Evolutionary conservation across 1,140 invertebrate genomes (phyloP).

Genomic region (Anastrepha ludens): DNA sequence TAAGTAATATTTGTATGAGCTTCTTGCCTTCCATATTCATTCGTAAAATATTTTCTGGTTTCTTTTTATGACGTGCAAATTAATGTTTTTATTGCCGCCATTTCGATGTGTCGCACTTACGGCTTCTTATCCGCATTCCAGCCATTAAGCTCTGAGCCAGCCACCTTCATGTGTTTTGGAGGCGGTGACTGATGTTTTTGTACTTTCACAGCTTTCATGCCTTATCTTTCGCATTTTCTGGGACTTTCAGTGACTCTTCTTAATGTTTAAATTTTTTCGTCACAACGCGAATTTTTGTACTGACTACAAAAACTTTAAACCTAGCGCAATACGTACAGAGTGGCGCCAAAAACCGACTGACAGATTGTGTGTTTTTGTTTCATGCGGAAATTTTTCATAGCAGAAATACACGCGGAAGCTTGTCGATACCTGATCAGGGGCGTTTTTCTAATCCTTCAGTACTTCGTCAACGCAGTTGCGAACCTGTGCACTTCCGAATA

Average conservation of each 20-base stretch:
- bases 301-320: too few species aligned
- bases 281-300: too few species aligned
- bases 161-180: background rate
- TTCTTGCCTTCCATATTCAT: conserved; percentile 8
- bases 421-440: too few species aligned
- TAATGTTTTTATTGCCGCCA: conserved; percentile 23
- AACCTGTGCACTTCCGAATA: too few species aligned
- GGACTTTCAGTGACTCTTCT: background rate
- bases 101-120: background rate
- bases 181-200: background rate
- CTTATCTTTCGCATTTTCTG: background rate
- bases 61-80: conserved; percentile 19
- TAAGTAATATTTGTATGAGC: background rate
- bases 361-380: too few species aligned
- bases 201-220: background rate
- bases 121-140: background rate
- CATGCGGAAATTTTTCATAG: too few species aligned
- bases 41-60: background rate
- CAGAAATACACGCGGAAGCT: too few species aligned
- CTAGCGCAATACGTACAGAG: background rate
- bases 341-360: too few species aligned
- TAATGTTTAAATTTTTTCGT: background rate
- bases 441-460: too few species aligned
- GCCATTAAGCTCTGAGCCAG: too few species aligned
- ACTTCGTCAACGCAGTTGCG: too few species aligned